phyloP scores from a whole-genome alignment of 2,113 vertebrate species.

The Semicossyphus pulcher region DNA sequence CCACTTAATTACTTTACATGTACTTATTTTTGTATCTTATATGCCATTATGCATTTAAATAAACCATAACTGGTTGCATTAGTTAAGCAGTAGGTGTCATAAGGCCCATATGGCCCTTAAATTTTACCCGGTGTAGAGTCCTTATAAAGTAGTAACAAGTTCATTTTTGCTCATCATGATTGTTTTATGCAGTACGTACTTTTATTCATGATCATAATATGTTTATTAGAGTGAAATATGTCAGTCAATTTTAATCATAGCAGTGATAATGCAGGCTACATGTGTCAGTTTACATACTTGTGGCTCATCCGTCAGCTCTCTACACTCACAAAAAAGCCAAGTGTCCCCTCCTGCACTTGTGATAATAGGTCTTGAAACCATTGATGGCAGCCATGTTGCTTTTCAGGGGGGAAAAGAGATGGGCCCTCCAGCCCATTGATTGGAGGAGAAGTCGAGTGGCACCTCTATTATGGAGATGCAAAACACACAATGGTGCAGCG shows the following conservation, averaged over 20 bases:
- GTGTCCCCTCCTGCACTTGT: constrained; percentile 65
- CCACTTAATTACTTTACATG: too few relatives aligned
- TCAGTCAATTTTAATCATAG: not conserved
- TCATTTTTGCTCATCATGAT: too few relatives aligned
- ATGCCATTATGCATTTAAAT: too few relatives aligned
- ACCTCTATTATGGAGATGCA: constrained; percentile 94
- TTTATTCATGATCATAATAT: too few relatives aligned
- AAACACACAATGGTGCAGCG: constrained; percentile 65
- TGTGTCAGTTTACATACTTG: constrained; percentile 24
- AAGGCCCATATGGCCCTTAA: too few relatives aligned
- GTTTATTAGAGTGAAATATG: too few relatives aligned
- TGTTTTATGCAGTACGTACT: too few relatives aligned
- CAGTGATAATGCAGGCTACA: not conserved
- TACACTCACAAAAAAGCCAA: not conserved
- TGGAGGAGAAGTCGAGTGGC: constrained; percentile 91
- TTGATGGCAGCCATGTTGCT: constrained; percentile 87
- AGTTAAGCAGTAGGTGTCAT: too few relatives aligned
- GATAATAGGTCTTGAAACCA: constrained; percentile 90
- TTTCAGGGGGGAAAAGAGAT: constrained; percentile 84
- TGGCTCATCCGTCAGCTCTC: constrained; percentile 15
- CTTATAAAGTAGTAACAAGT: too few relatives aligned
- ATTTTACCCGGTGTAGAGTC: too few relatives aligned
- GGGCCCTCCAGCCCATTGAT: constrained; percentile 88
- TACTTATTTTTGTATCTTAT: too few relatives aligned
- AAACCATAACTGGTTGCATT: too few relatives aligned